phyloP scores from a whole-genome alignment of 2,888 invertebrate species.

The Rugalucina vietnamica region DNA sequence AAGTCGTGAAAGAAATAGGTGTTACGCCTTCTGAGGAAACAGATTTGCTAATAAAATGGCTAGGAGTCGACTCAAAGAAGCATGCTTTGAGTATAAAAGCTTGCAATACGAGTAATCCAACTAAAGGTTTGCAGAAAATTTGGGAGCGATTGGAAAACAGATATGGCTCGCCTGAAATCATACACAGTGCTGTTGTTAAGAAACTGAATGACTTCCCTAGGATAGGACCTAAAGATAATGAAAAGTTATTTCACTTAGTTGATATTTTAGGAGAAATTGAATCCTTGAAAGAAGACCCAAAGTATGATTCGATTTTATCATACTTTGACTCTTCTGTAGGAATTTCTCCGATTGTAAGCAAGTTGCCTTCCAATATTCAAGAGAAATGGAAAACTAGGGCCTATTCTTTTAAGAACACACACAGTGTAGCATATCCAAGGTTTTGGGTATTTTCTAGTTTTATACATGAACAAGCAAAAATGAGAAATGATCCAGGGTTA shows the following conservation, averaged over 20 bases:
- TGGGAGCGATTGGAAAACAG: constrained; percentile 41
- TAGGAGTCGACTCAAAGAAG: constrained; percentile 16
- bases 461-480: constrained; percentile 39
- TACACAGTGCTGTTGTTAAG: neutral
- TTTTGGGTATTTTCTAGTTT: constrained; percentile 55
- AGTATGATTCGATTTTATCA: neutral
- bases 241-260: constrained; percentile 7
- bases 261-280: constrained; percentile 21
- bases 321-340: constrained; percentile 28
- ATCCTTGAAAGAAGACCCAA: constrained; percentile 6
- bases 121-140: constrained; percentile 12
- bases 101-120: constrained; percentile 13
- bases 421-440: constrained; percentile 53
- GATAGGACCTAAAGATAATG: neutral
- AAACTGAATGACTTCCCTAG: constrained; percentile 22
- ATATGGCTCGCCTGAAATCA: constrained; percentile 28
- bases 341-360: constrained; percentile 29
- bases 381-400: constrained; percentile 44
- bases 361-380: constrained; percentile 31
- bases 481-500: constrained; percentile 55
- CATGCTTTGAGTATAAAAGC: constrained; percentile 38
- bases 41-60: constrained; percentile 21
- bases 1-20: neutral
- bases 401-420: constrained; percentile 37
- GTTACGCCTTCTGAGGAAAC: constrained; percentile 17